Base-by-base conservation (phyloP, 2,797 vertebrate genomes). In the Danio kyathit region DNA sequence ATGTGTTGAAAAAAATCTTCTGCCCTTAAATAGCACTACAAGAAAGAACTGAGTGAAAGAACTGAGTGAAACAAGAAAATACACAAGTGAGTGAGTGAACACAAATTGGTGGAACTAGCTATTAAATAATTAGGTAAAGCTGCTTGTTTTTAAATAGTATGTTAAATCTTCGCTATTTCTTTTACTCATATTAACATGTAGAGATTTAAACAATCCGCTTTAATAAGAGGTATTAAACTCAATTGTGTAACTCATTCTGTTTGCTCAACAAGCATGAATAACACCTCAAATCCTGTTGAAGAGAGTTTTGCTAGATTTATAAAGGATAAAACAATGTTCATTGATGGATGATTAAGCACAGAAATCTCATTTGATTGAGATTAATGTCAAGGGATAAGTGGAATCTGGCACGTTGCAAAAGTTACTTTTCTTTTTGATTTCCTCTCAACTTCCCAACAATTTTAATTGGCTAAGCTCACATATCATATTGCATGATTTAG, bases 391-490 rank as follows among this genome's bases (percentile, higher is more conserved):
- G 17, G 14, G 12, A 66, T 10, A 40, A 63, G 14, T 48, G 11
- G 7, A 66, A 66, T 12, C 64, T 66, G 64, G 43, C 44, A 48
- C 12, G 13, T 19, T 17, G 11, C 43, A 65, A 7, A 46, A 66
- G 64, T 48, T 48, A 48, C 12, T 14, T 66, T 66, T 48, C 2
- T 4, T 21, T 66, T 29, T 48, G n/a, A 21, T 29, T 29, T 67
- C 4, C 7, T 13, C 16, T 67, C 7, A 49, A 21, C 19, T 67
- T 49, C 9, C 13, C 19, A 67, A 49, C 21, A 17, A 6, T 60
- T 74, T 48, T 38, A 48, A 38, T 74, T 46, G 54, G 14, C 56
- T 44, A 74, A 60, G 61, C 14, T 75, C 41, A 7, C 38, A 41
- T 6, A 17, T 43, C 43, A 76, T 43, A 64, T 64, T 76, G 49